A percentile compares a stretch with the other conserved stretches of the same genome.
Evolutionary conservation across 1,140 invertebrate genomes (phyloP).

Genomic region (Calosoma granatense): DNA sequence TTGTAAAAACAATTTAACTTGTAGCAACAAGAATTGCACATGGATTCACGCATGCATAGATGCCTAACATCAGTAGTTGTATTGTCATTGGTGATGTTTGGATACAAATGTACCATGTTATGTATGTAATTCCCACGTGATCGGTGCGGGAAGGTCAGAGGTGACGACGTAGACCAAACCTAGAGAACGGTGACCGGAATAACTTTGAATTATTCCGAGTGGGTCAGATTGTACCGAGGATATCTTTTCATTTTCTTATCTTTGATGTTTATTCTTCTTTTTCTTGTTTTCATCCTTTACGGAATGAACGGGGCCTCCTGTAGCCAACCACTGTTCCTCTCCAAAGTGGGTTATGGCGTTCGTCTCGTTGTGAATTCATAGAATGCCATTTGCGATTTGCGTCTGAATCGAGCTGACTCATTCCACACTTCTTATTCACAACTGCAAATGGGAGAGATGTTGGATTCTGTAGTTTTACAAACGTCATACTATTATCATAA

Average conservation of each 20-base stretch:
- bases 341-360: neutral
- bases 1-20: no score
- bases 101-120: no score
- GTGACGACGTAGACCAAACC: no score
- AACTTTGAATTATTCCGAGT: neutral
- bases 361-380: neutral
- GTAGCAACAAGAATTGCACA: no score
- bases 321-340: no score
- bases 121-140: neutral
- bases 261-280: neutral
- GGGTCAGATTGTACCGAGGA: neutral
- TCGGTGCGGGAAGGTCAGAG: neutral
- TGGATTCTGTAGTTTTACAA: no score
- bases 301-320: neutral
- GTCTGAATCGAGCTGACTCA: neutral
- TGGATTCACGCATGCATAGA: no score
- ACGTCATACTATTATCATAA: no score
- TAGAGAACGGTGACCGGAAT: neutral
- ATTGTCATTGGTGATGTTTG: no score
- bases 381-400: neutral
- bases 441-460: no score
- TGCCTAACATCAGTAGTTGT: no score
- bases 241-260: constrained; percentile 8
- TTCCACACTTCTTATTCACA: no score
- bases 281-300: neutral